Base-by-base conservation (phyloP, 53 echinoderm and acorn worm genomes). In the Apostichopus leukothele region DNA sequence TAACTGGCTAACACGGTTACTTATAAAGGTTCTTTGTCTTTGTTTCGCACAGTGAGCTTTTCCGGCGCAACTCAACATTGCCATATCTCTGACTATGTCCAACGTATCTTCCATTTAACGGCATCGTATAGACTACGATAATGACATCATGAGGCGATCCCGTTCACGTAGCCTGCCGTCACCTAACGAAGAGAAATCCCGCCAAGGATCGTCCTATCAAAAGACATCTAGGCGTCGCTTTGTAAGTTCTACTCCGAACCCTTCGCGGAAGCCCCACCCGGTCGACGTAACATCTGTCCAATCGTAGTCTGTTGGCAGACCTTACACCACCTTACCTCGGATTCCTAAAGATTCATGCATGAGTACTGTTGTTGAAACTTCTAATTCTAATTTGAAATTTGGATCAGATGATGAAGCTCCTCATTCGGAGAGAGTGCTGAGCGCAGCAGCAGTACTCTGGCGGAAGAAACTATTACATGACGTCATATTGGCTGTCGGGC, bases 381-480 rank as follows among this genome's bases (percentile, higher is more conserved):
- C 90, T 7, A 53, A 67, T 18, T 57, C 73, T 23, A 84, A 66
- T 53, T 6, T 60, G 1, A 50, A 16, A 6, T 53, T 76, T 1
- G 39, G 3, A 39, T 39, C 39, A 39, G 75, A 6, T 50, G 25
- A 18, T 0, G 55, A 21, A 25, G 67, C 25, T 6, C 79, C 86
- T 0, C 92, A 92, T 8, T 90, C 92, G n/a, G 63, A 88, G 21
- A 60, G 74, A 16, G 74, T 93, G 1, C 18, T 94, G 19, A 89
- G 74, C 21, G 84, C 91, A 10, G 90, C 92, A 73, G 87, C 92
- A 7, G 79, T 66, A 5, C 78, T 97, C 16, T 97, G 97, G 97
- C 66, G 91, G 11, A 91, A 92, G 88, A 95, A 95, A 54, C 93
- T 90, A 74, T 88, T 97, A 8, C 93, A 95, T 25, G 97, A 97